Base-by-base conservation (phyloP, 2,888 invertebrate species). In the Philereme transversata region DNA sequence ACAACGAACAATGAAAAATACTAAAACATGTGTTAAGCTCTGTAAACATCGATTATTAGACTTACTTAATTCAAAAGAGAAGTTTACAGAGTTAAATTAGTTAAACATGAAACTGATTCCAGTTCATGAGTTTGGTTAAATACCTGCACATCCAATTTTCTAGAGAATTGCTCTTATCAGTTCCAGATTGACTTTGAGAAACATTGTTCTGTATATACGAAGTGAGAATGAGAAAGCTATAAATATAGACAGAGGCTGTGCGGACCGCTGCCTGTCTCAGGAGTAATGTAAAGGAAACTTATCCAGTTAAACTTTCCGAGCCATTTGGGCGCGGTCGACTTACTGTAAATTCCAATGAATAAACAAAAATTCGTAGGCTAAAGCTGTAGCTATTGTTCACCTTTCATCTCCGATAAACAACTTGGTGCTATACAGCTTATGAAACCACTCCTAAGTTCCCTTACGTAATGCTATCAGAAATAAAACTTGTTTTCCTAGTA, bases 221-320 rank as follows among this genome's bases (percentile, higher is more conserved):
- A 70, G 72, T 74, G 71, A 62, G 64, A 69, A 68, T 68, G 67
- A 49, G 59, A 53, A 58, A 59, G 68, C 71, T 74, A 78, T 78
- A 79, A 74, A 78, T 65, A 63, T 46, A 54, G 58, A 62, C 75
- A 76, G 71, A 64, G 70, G 61, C 71, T 67, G 65, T 61, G 67
- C 68, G 69, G 72, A 69, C 74, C 67, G 66, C 70, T 73, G 77
- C 78, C 80, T 74, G 77, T 78, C 80, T 74, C 75, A 45, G 56
- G 75, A 76, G 76, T 77, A 78, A 79, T 77, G 77, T 74, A 71
- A 75, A 71, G 69, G 69, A 78, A 87, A 86, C 80, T 85, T 84
- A 82, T 82, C 77, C 76, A 75, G 82, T 86, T 84, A 77, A 86
- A 86, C 73, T 86, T 86, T 77, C 65, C 64, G 57, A 68, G 67